These are phyloP conservation scores for Proisotoma minuta DNA, from an alignment of 2,888 invertebrate species.

Conservation along the genomic window DNA sequence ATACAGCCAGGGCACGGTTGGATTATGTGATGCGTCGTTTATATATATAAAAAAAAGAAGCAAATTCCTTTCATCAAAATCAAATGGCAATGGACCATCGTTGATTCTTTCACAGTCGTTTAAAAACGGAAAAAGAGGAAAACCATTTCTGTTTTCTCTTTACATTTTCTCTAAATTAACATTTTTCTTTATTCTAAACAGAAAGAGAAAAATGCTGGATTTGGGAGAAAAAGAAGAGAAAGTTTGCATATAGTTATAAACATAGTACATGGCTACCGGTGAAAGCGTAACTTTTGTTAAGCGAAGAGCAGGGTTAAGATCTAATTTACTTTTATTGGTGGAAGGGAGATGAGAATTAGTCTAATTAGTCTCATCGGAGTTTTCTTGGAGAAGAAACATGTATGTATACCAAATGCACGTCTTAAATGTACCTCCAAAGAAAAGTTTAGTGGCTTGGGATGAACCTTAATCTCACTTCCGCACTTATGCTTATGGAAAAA, in stretches of 20 bases:
- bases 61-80: too few species aligned
- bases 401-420: too few species aligned
- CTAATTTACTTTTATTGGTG: slow-evolving; percentile 5
- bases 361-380: not conserved
- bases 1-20: too few species aligned
- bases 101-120: not conserved
- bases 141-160: not conserved
- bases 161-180: too few species aligned
- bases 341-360: not conserved
- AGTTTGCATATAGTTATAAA: not conserved
- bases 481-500: too few species aligned
- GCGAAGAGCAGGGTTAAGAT: not conserved
- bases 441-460: too few species aligned
- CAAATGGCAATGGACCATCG: slow-evolving; percentile 4
- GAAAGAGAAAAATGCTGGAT: not conserved
- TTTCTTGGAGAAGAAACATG: too few species aligned
- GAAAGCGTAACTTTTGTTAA: not conserved
- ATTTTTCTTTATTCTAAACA: not conserved
- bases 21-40: too few species aligned
- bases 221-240: not conserved
- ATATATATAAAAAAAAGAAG: too few species aligned
- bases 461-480: too few species aligned
- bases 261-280: not conserved
- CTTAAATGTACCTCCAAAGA: too few species aligned
- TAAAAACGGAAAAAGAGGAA: slow-evolving; percentile 1